These are phyloP conservation scores for Sipunculus nudus DNA, from an alignment of 2,888 invertebrate species.

Conservation along the genomic window DNA sequence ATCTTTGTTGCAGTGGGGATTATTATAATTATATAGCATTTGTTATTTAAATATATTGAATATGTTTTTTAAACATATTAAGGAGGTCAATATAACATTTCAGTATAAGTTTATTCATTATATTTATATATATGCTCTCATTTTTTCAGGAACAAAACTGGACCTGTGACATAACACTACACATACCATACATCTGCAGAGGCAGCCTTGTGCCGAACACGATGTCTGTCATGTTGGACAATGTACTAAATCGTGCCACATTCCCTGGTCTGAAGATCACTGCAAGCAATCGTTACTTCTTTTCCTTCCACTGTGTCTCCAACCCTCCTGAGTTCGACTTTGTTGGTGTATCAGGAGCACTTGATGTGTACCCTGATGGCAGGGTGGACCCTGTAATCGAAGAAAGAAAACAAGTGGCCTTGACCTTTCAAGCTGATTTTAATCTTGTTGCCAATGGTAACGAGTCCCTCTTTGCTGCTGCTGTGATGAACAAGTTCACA, in stretches of 20 bases:
- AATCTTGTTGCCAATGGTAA: no score
- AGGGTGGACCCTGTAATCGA: conserved; percentile 35
- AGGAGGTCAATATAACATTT: background rate
- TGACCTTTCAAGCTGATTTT: conserved; percentile 45
- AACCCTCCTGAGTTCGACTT: conserved; percentile 28
- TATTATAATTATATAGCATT: background rate
- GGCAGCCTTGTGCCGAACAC: conserved; percentile 38
- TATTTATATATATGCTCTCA: background rate
- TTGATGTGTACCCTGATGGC: conserved; percentile 32
- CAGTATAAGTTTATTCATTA: background rate
- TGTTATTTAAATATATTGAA: background rate
- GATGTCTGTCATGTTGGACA: conserved; percentile 31
- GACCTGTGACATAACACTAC: conserved; percentile 30
- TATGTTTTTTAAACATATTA: background rate
- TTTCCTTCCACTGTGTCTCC: conserved; percentile 39
- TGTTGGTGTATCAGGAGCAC: conserved; percentile 3
- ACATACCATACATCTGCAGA: conserved; percentile 28
- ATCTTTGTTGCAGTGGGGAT: no score
- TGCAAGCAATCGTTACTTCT: conserved; percentile 37
- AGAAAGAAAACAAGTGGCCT: conserved; percentile 33
- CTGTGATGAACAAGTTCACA: no score
- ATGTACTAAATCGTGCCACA: conserved; percentile 31
- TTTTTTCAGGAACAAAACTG: conserved; percentile 45
- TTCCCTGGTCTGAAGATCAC: conserved; percentile 40
- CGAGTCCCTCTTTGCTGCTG: no score